Evolutionary conservation across 2,113 vertebrate genomes (phyloP), one percentile per base, ranked within the genome.

Genomic region (Tamias sibiricus): DNA sequence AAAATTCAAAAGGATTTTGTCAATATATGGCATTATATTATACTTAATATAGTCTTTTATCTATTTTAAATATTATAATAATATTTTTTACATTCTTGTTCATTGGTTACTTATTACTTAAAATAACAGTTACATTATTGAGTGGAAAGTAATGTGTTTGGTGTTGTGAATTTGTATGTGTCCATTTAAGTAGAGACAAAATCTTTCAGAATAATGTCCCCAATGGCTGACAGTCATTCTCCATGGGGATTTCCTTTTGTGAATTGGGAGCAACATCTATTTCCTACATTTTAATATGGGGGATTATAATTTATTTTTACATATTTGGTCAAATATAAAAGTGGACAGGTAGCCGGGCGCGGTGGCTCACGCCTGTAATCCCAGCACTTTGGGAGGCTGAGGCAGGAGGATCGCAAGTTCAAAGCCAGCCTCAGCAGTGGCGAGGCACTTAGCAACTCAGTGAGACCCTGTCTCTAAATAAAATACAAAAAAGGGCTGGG

Each of bases 121-220:
- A 94, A 44, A 62, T 35, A 32, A 54, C 72, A 64, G 8, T 77
- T 57, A 37, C 49, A 30, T 66, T 66, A 64, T 32, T 74, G 64
- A 96, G 37, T 87, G 69, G 80, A 92, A 66, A 26, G 59, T 47
- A 32, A 30, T 87, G 5, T 82, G 24, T 77, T 94, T 90, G 59
- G 24, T 40, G 10, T 54, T 87, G 10, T 3, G 84, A 40, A 81
- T 90, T 14, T 94, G 69, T 19, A 49, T 76, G 8, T 57, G 10
- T 40, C 14, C 22, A 79, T 82, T 35, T 83, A 83, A 89, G 40
- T 40, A 80, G 42, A 93, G 6, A 75, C 12, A 66, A 59, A 94
- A 74, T 6, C 0, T 85, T 79, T 9, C 13, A 90, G 17, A 37
- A 16, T 37, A 49, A n/a, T 28, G 26, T 26, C 35, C 13, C 40